These are phyloP conservation scores for Geodia barretti DNA, from an alignment of 37 sponge, comb jelly and placozoan genomes.

Conservation along the genomic window DNA sequence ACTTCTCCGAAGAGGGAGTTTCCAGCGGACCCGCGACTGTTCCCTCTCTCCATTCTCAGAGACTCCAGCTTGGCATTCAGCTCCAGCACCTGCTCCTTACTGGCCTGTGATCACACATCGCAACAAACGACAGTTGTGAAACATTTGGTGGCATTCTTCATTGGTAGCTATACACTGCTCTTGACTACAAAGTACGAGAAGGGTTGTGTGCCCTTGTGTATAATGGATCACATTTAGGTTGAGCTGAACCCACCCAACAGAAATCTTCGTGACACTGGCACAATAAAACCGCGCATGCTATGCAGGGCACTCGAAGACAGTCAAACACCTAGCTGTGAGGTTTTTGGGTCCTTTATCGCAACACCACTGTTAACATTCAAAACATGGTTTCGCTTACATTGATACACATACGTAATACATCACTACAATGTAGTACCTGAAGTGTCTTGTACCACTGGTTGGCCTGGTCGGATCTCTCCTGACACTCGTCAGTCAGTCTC, in stretches of 20 bases:
- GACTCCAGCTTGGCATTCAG: slow-evolving; percentile 35
- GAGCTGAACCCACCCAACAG: too few species aligned
- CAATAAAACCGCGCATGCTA: too few species aligned
- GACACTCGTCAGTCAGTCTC: slow-evolving; percentile 42
- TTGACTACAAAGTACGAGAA: too few species aligned
- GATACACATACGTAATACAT: too few species aligned
- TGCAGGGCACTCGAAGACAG: not conserved
- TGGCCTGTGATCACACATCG: too few species aligned
- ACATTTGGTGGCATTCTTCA: too few species aligned
- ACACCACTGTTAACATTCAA: not conserved
- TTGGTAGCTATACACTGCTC: too few species aligned
- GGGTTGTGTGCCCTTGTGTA: too few species aligned
- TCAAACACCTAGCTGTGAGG: not conserved
- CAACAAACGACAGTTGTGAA: too few species aligned
- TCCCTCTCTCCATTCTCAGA: slow-evolving; percentile 23
- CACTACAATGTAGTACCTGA: too few species aligned
- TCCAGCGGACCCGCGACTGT: slow-evolving; percentile 15
- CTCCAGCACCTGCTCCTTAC: slow-evolving; percentile 49
- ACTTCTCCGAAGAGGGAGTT: slow-evolving; percentile 73
- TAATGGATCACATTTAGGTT: too few species aligned
- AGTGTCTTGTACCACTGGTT: slow-evolving; percentile 49
- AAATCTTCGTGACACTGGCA: too few species aligned
- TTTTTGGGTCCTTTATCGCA: not conserved
- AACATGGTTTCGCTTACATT: not conserved
- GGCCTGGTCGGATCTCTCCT: slow-evolving; percentile 33